Evolutionary conservation across 2,113 vertebrate genomes (phyloP), one percentile per base, ranked within the genome.

Genomic region (Grallaria varia): DNA sequence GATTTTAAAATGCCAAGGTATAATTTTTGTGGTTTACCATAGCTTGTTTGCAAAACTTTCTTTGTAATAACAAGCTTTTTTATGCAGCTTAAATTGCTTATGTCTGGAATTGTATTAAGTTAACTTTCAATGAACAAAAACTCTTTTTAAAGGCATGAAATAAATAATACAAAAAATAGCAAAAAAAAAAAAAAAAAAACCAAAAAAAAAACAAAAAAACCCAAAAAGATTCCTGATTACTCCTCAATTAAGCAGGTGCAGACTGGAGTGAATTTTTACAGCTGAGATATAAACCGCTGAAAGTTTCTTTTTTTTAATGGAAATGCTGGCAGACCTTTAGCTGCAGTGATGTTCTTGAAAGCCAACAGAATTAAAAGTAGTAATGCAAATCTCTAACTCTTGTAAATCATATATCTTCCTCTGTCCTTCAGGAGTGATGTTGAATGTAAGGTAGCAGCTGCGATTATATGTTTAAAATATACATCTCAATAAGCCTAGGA

Each of bases 211-310:
- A 21, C 5, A 4, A 74, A 45, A 12, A 42, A 42, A 42, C 42
- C 42, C 42, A 42, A n/a, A 44, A 39, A 27, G 40, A 87, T 60
- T 40, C 22, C 7, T 2, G 17, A 39, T 95, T 96, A 42, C 67
- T 76, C 40, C 50, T 93, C 74, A 91, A 40, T 73, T 95, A 79
- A 93, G 58, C 16, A 94, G 55, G 83, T 92, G 73, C 77, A 97
- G 78, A 24, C 59, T 85, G 67, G 30, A 80, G 66, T 77, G 37
- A 87, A 78, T 94, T 97, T 97, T 97, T 96, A 95, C 39, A 76
- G 76, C 23, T 90, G 71, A 93, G 72, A 76, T 94, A 95, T 77
- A 96, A 98, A 96, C 69, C 92, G 42, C 78, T 97, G 89, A 92
- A 95, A 97, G 94, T 87, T 78, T 74, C 44, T 71, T 24, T 37